Conservation (phyloP, 1,140 invertebrate genomes). For the Aradophagus sp. region DNA sequence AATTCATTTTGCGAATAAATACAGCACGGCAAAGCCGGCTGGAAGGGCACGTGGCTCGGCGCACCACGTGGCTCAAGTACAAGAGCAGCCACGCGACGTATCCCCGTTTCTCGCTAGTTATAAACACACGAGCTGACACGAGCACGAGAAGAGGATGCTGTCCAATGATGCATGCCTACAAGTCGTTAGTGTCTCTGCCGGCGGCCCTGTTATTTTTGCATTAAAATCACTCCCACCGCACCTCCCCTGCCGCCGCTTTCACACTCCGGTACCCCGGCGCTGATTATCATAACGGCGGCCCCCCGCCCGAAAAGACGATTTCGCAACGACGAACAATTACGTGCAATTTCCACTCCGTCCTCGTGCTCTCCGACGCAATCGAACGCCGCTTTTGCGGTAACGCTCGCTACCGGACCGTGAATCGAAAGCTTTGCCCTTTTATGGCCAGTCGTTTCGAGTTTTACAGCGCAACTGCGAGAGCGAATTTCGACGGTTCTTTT, state of each 20-base stretch:
- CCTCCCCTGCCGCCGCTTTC: conserved; percentile 33
- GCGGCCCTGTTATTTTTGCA: conserved; percentile 69
- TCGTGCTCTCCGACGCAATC: too few species aligned
- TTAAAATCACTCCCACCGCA: conserved; percentile 64
- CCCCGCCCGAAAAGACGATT: background rate
- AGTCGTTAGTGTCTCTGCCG: conserved; percentile 67
- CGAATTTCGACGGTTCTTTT: too few species aligned
- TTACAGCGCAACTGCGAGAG: too few species aligned
- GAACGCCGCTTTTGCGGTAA: too few species aligned
- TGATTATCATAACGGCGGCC: conserved; percentile 63
- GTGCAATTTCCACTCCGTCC: too few species aligned
- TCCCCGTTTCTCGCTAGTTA: conserved; percentile 60
- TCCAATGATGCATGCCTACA: conserved; percentile 65
- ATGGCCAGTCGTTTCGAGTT: too few species aligned
- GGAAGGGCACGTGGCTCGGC: conserved; percentile 50
- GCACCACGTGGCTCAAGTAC: conserved; percentile 60
- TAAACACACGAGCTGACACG: conserved; percentile 58
- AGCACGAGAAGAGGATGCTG: conserved; percentile 62
- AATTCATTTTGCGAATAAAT: conserved; percentile 53
- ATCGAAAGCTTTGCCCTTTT: too few species aligned
- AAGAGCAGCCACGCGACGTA: conserved; percentile 63
- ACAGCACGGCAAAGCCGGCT: conserved; percentile 26
- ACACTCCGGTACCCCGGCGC: conserved; percentile 8
- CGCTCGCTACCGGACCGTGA: too few species aligned
- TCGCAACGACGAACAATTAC: too few species aligned